phyloP scores from a whole-genome alignment of 1,140 invertebrate genomes.

The Pseudomyrmex pallidus region DNA sequence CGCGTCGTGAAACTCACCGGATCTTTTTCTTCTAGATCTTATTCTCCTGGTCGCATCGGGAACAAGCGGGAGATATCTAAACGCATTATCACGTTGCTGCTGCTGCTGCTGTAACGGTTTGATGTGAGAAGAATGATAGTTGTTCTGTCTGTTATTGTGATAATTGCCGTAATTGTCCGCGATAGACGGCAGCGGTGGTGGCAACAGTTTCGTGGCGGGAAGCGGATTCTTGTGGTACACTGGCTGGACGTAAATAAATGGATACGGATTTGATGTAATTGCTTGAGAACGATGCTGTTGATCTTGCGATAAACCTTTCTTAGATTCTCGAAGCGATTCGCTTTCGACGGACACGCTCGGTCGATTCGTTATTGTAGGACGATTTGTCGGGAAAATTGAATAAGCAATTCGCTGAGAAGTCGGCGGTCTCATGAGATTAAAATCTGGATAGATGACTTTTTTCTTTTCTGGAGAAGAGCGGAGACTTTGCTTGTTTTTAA shows the following conservation, averaged over 20 bases:
- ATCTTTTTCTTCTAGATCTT: slow-evolving; percentile 60
- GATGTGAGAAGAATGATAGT: neutral
- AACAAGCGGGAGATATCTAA: slow-evolving; percentile 2
- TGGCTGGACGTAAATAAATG: neutral
- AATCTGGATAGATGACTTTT: slow-evolving; percentile 3
- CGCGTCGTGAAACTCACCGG: slow-evolving; percentile 17
- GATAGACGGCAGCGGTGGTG: neutral
- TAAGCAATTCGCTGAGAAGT: neutral
- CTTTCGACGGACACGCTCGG: slow-evolving; percentile 38
- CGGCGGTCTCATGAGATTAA: slow-evolving; percentile 62
- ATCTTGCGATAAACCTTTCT: slow-evolving; percentile 19
- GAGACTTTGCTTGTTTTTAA: slow-evolving; percentile 35
- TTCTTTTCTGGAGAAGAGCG: neutral
- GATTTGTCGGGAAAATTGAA: slow-evolving; percentile 17
- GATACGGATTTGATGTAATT: neutral
- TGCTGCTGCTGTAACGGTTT: neutral
- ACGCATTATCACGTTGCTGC: neutral
- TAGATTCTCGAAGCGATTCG: slow-evolving; percentile 24
- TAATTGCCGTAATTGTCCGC: neutral
- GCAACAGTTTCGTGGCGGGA: slow-evolving; percentile 4
- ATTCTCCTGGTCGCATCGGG: neutral
- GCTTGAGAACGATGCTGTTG: slow-evolving; percentile 26
- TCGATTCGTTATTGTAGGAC: neutral
- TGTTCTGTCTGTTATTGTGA: slow-evolving; percentile 5
- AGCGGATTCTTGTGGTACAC: neutral